Percentiles rank a stretch among this genome's conserved stretches.
phyloP scores from a whole-genome alignment of 1,140 invertebrate species.

The Diachasma alloeum region DNA sequence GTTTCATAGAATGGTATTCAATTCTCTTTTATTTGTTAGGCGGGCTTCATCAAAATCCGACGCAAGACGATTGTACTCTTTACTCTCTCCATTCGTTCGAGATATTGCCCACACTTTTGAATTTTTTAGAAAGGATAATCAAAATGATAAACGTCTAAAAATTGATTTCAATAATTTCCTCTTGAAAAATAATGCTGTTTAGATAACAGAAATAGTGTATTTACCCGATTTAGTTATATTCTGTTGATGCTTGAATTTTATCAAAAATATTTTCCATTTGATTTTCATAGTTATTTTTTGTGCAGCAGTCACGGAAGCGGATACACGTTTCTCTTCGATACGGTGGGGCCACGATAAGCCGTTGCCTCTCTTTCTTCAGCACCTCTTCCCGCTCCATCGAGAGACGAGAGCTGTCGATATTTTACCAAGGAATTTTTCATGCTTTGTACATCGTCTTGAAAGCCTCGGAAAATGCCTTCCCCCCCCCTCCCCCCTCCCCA shows the following conservation, averaged over 20 bases:
- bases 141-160: no score
- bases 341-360: conserved; percentile 24
- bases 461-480: conserved; percentile 21
- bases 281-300: conserved; percentile 14
- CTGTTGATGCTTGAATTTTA: neutral
- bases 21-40: no score
- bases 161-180: no score
- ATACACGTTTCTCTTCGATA: conserved; percentile 23
- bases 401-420: conserved; percentile 32
- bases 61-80: no score
- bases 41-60: no score
- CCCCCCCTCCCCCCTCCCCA: neutral
- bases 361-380: neutral
- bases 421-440: conserved; percentile 34
- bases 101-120: no score
- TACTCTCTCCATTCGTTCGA: no score
- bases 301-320: conserved; percentile 27
- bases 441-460: conserved; percentile 33
- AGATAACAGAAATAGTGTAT: no score
- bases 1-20: no score
- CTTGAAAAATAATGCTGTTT: no score
- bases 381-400: neutral
- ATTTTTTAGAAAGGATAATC: no score
- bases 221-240: neutral
- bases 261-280: neutral